Evolutionary conservation across 2,113 vertebrate genomes (phyloP).

Genomic region (Cyphomyrus discorhynchus): DNA sequence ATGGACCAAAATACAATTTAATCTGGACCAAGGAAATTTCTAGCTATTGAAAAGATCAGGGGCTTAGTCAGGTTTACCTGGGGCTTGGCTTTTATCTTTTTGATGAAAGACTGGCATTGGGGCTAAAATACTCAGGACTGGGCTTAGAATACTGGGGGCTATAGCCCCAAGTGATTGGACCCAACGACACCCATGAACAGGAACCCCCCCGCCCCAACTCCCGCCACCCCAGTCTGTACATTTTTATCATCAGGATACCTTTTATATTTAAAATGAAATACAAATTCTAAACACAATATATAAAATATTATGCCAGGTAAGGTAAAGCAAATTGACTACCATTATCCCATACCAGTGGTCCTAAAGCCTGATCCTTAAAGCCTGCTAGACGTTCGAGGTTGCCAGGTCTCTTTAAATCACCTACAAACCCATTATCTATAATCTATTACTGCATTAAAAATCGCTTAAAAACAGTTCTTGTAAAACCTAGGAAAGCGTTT

Average conservation of each 20-base stretch:
- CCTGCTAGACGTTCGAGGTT: background rate
- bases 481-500: background rate
- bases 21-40: background rate
- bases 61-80: no score
- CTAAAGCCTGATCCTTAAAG: background rate
- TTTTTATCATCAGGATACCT: background rate
- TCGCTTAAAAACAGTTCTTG: background rate
- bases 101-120: no score
- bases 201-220: background rate
- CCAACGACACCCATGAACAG: background rate
- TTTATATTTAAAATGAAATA: background rate
- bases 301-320: background rate
- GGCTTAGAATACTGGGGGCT: no score
- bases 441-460: background rate
- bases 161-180: no score
- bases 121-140: no score
- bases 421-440: background rate
- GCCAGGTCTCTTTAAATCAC: background rate
- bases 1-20: background rate
- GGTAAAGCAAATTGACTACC: background rate
- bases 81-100: no score
- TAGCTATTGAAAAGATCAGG: no score
- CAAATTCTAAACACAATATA: background rate
- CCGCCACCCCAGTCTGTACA: background rate
- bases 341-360: background rate